Evolutionary conservation across 2,797 vertebrate genomes (phyloP).

Genomic region (Halcyon leucocephala): DNA sequence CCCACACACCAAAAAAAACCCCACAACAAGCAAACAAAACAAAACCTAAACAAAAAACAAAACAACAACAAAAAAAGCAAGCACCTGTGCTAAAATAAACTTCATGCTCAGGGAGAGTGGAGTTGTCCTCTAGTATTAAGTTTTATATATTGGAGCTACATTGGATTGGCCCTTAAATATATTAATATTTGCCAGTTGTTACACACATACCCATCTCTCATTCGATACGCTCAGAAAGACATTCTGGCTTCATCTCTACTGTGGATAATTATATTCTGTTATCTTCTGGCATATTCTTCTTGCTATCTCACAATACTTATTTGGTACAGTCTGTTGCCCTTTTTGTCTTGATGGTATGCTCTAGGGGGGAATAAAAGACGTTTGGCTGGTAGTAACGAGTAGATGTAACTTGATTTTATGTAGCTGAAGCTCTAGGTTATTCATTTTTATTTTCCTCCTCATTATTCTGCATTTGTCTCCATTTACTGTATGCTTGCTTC

Average conservation of each 20-base stretch:
- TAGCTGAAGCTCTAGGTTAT: not conserved
- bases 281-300: not conserved
- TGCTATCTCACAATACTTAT: not conserved
- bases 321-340: not conserved
- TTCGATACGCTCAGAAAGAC: not conserved
- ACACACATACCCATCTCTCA: not conserved
- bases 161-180: not conserved
- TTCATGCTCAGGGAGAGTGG: not conserved
- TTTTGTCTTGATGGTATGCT: not conserved
- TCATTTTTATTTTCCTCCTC: not conserved
- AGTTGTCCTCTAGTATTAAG: not conserved
- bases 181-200: not conserved
- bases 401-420: not conserved
- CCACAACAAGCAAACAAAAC: too few species aligned
- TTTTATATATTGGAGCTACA: not conserved
- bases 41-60: too few species aligned
- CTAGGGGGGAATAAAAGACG: not conserved
- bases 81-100: not conserved
- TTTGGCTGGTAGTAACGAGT: not conserved
- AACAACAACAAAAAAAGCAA: not conserved
- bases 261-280: not conserved
- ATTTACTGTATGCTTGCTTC: not conserved
- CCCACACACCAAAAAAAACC: too few species aligned
- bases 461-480: not conserved
- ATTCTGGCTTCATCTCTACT: not conserved